phyloP scores from a whole-genome alignment of 35 echinoderm and acorn worm species.

The Ophiothrix spiculata region DNA sequence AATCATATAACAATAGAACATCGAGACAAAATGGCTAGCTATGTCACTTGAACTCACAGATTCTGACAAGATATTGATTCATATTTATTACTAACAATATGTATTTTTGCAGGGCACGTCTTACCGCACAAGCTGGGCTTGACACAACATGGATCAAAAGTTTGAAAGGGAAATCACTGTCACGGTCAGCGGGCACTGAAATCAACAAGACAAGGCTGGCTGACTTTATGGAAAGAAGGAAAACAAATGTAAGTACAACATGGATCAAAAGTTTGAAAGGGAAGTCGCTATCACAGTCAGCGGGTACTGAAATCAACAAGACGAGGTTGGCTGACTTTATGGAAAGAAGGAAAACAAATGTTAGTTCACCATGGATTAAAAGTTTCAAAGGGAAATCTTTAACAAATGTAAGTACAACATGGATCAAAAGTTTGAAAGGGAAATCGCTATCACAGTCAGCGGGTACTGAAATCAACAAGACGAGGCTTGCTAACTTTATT shows the following conservation, averaged over 20 bases:
- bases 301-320: slow-evolving; percentile 13
- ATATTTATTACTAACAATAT: background rate
- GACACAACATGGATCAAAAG: slow-evolving; percentile 48
- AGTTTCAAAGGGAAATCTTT: background rate
- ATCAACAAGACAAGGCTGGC: slow-evolving; percentile 45
- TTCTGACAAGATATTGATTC: background rate
- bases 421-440: slow-evolving; percentile 38
- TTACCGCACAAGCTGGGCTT: slow-evolving; percentile 28
- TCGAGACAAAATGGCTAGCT: no score
- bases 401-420: no score
- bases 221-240: slow-evolving; percentile 70
- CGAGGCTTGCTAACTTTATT: background rate
- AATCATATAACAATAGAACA: no score
- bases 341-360: background rate
- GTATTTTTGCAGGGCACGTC: slow-evolving; percentile 24
- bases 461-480: slow-evolving; percentile 15
- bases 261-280: background rate
- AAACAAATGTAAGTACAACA: slow-evolving; percentile 59
- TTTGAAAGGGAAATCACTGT: slow-evolving; percentile 9
- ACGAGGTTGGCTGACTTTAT: background rate
- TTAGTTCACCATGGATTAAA: background rate
- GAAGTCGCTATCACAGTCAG: background rate
- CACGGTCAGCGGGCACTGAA: background rate
- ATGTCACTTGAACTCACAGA: background rate
- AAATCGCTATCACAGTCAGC: slow-evolving; percentile 14